phyloP scores from a whole-genome alignment of 2,888 invertebrate genomes.

The Tetragonisca angustula region DNA sequence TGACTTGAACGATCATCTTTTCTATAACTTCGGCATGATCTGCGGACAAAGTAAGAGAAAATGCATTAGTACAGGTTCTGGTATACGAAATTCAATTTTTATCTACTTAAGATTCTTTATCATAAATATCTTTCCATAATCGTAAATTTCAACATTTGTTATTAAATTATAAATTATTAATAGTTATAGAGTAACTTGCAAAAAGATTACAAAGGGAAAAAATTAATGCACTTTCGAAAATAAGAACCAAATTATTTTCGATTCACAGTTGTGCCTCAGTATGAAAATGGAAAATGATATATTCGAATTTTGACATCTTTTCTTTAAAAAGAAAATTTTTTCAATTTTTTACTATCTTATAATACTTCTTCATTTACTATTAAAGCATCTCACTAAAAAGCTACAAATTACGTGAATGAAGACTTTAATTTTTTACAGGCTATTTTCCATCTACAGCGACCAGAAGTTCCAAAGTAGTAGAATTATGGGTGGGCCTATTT shows the following conservation, averaged over 20 bases:
- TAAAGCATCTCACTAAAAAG: not conserved
- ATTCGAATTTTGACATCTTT: not conserved
- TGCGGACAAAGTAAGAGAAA: constrained; percentile 64
- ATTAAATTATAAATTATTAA: not conserved
- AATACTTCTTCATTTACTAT: not conserved
- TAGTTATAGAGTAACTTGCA: not conserved
- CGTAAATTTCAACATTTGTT: not conserved
- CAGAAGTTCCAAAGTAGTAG: constrained; percentile 57
- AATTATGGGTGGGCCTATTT: constrained; percentile 59
- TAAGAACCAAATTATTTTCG: not conserved
- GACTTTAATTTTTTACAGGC: constrained; percentile 35
- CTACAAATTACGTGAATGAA: not conserved
- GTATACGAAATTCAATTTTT: not conserved
- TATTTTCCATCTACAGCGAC: not conserved
- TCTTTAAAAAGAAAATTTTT: not conserved
- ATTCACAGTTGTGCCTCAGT: not conserved
- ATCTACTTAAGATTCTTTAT: not conserved
- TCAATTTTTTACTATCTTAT: not conserved
- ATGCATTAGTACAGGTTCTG: not conserved
- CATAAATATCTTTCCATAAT: not conserved
- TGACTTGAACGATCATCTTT: constrained; percentile 59
- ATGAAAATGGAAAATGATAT: not conserved
- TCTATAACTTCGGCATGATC: constrained; percentile 66
- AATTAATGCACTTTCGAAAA: not conserved
- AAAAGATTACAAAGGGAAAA: not conserved